Evolutionary conservation across 2,888 invertebrate species (phyloP).

Genomic region (Elysia crispata): DNA sequence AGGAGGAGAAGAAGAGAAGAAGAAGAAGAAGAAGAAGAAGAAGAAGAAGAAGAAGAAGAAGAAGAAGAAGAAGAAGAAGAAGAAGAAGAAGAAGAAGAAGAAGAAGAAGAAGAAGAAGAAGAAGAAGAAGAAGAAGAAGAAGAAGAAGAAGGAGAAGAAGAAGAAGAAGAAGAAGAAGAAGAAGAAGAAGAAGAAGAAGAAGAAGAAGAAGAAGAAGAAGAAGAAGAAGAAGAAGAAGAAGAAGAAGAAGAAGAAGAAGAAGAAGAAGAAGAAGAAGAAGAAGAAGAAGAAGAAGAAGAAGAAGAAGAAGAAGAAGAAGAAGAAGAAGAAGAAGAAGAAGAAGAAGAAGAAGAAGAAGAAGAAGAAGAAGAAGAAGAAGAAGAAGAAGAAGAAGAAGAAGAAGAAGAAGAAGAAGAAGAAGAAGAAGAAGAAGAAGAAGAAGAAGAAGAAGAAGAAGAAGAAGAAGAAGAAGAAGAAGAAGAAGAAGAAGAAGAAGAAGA

Average conservation of each 20-base stretch:
- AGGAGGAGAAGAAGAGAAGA: not conserved
- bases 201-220: not conserved
- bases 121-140: slow-evolving; percentile 21
- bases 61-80: not conserved
- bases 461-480: too few species aligned
- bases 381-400: slow-evolving; percentile 12
- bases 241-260: not conserved
- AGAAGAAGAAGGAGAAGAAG: slow-evolving; percentile 9
- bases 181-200: not conserved
- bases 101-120: not conserved
- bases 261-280: not conserved
- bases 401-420: too few species aligned
- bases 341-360: slow-evolving; percentile 25
- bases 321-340: slow-evolving; percentile 13
- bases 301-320: too few species aligned
- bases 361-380: not conserved
- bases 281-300: too few species aligned
- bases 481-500: too few species aligned
- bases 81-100: not conserved
- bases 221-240: not conserved
- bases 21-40: not conserved
- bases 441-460: too few species aligned
- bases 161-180: not conserved
- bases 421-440: too few species aligned
- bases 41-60: not conserved